Conservation (phyloP, 2,797 vertebrate genomes). For the Siniperca undulata region DNA sequence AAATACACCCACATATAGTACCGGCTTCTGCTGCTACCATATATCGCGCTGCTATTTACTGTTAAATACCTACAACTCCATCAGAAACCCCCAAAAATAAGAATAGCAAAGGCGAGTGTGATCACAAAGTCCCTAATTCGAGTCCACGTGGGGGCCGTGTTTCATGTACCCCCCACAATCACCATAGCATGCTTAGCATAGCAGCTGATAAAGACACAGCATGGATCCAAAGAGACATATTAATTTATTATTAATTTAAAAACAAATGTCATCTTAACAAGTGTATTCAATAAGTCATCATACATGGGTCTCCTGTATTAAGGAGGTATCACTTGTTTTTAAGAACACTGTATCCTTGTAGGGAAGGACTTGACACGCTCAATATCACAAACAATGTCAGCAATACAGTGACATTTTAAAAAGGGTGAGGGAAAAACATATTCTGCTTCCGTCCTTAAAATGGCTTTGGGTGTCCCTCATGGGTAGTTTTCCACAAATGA, state of each 20-base stretch:
- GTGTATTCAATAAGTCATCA: neutral
- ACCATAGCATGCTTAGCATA: neutral
- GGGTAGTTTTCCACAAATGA: conserved; percentile 10
- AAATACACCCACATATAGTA: neutral
- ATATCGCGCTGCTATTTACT: neutral
- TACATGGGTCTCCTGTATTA: neutral
- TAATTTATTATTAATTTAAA: too few species aligned
- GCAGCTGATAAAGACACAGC: neutral
- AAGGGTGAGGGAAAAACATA: neutral
- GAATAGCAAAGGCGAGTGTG: neutral
- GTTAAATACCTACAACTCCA: neutral
- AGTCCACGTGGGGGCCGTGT: neutral
- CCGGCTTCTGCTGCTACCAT: neutral
- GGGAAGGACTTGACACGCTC: too few species aligned
- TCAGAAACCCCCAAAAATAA: neutral
- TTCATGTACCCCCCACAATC: neutral
- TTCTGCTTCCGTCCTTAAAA: neutral
- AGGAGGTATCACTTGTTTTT: neutral
- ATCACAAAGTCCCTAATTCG: neutral
- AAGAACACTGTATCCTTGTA: neutral
- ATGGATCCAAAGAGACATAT: neutral
- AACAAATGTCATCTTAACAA: neutral
- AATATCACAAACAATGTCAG: neutral
- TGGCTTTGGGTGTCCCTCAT: neutral
- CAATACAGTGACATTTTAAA: neutral